These are phyloP conservation scores for Drosophila busckii DNA, from an alignment of 1,140 invertebrate genomes.

Conservation along the genomic window DNA sequence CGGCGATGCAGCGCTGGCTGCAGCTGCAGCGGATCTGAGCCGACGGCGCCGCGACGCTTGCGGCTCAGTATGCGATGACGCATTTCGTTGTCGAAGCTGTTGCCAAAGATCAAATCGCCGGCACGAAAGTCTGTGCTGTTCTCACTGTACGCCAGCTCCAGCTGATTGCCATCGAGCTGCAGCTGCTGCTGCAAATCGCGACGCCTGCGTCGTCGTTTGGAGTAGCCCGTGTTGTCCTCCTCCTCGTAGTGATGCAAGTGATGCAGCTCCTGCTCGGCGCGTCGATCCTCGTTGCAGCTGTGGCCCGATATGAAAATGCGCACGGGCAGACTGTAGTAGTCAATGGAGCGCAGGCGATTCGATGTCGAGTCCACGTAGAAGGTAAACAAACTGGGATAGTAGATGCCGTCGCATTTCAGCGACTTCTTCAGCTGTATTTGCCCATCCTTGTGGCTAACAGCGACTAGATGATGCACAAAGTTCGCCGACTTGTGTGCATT, in stretches of 20 bases:
- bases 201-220: conserved; percentile 56
- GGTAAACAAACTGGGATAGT: conserved; percentile 90
- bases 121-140: conserved; percentile 65
- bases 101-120: conserved; percentile 74
- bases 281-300: conserved; percentile 83
- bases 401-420: conserved; percentile 88
- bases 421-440: conserved; percentile 86
- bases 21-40: conserved; percentile 78
- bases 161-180: conserved; percentile 46
- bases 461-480: conserved; percentile 88
- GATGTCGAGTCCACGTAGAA: conserved; percentile 92
- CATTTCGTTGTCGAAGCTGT: conserved; percentile 77
- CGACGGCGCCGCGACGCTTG: conserved; percentile 78
- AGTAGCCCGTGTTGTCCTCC: conserved; percentile 75
- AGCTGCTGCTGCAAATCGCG: conserved; percentile 24
- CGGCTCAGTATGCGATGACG: conserved; percentile 80
- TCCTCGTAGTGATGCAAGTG: conserved; percentile 79
- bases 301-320: conserved; percentile 88
- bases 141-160: conserved; percentile 46
- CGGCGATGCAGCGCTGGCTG: conserved; percentile 48
- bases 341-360: conserved; percentile 86
- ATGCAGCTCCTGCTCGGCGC: conserved; percentile 80
- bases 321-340: conserved; percentile 90
- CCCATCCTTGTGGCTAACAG: conserved; percentile 86
- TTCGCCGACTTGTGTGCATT: conserved; percentile 88